Percentiles rank a stretch among this genome's conserved stretches.
These are phyloP conservation scores for Heterodera filipjevi DNA, from an alignment of 2,888 invertebrate genomes.

Conservation along the genomic window DNA sequence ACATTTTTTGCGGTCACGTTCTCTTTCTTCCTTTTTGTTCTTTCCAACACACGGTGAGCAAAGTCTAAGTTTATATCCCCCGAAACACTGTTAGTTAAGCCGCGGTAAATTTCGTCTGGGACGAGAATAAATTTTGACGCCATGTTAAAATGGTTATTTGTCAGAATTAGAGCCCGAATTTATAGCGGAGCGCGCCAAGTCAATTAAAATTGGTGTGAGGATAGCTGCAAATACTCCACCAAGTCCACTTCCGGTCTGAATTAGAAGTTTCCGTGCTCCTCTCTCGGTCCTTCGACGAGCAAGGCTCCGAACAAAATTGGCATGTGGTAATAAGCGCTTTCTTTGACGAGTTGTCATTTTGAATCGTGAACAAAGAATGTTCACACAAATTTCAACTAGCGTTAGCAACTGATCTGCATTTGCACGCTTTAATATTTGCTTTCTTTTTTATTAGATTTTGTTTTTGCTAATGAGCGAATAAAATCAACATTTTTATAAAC, in stretches of 20 bases:
- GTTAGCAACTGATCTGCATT: conserved; percentile 17
- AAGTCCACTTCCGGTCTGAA: conserved; percentile 21
- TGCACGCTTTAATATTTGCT: not conserved
- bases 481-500: conserved; percentile 8
- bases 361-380: conserved; percentile 15
- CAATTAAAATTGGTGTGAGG: conserved; percentile 17
- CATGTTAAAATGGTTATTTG: not conserved
- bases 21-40: conserved; percentile 3
- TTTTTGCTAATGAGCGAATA: conserved; percentile 2
- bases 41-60: not conserved
- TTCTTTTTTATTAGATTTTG: conserved; percentile 19
- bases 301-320: conserved; percentile 27
- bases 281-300: conserved; percentile 11
- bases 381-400: conserved; percentile 28
- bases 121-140: conserved; percentile 29
- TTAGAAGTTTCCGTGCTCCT: conserved; percentile 20
- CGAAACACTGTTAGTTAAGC: not conserved
- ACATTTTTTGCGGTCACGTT: conserved; percentile 5
- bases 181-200: conserved; percentile 15
- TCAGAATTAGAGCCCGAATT: not conserved
- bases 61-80: not conserved
- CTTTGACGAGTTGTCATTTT: conserved; percentile 21
- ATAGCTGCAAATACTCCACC: conserved; percentile 6
- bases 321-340: conserved; percentile 23
- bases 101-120: conserved; percentile 32